phyloP scores from a whole-genome alignment of 2,113 vertebrate species.

The Semnornis frantzii region DNA sequence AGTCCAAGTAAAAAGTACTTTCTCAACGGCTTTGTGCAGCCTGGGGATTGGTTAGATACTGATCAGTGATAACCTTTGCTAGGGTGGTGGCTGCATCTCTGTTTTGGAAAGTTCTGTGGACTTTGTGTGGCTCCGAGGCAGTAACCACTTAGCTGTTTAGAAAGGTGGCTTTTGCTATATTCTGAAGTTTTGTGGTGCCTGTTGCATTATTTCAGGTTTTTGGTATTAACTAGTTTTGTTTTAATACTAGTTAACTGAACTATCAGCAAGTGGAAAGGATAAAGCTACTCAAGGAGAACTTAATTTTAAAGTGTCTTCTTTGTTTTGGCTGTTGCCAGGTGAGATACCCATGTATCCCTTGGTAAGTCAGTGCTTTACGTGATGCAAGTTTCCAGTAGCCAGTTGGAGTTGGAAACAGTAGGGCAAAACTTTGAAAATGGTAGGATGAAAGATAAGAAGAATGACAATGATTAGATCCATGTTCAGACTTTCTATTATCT shows the following conservation, averaged over 20 bases:
- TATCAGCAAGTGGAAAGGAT: not conserved
- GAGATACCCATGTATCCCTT: not conserved
- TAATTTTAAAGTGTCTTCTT: not conserved
- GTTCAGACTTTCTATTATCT: not conserved
- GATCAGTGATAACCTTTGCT: not conserved
- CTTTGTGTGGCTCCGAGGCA: not conserved
- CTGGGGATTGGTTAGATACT: not conserved
- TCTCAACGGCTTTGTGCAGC: not conserved
- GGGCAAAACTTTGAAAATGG: not conserved
- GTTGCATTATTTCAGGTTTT: not conserved
- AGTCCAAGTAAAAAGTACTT: not conserved
- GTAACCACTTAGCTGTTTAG: not conserved
- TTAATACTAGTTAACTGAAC: not conserved
- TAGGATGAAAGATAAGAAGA: not conserved
- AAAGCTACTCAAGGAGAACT: not conserved
- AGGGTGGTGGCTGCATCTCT: accelerated
- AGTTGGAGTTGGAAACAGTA: not conserved
- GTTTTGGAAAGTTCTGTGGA: not conserved
- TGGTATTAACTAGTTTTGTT: not conserved
- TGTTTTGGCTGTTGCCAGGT: not conserved
- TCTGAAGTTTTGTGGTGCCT: not conserved
- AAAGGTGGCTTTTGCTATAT: not conserved
- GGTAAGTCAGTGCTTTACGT: not conserved
- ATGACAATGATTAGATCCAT: not conserved
- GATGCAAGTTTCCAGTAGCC: not conserved